Evolutionary conservation across 2,797 vertebrate genomes (phyloP), one percentile per base, ranked within the genome.

Genomic region (Falco cherrug): DNA sequence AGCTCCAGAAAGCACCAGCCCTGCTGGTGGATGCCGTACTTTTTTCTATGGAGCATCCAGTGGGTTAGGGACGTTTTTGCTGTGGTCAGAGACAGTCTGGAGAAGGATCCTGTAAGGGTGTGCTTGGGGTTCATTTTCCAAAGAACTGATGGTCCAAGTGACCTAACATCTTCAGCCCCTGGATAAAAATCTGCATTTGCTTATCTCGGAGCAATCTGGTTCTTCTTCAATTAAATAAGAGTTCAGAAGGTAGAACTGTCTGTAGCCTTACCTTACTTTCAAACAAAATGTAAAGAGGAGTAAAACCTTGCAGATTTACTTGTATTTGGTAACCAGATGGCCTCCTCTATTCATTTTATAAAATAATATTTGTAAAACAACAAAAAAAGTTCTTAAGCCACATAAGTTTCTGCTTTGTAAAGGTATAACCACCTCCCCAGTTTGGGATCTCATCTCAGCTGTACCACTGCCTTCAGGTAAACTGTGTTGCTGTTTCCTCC

Each of bases 1-100:
- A 0, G 0, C 37, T 26, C 2, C 56, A 28, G 26, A 86, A 71
- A 63, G 39, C 12, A 28, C 15, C 20, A n/a, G 0, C 26, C 4
- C 3, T 64, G n/a, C 68, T 85, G 31, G 10, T 54, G 47, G 11
- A 21, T 47, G 22, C 11, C 15, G 64, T 60, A 1, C 17, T 17
- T 64, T 64, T 53, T 67, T 6, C 43, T 51, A 0, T 76, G 74
- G 48, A 77, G 6, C 28, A 35, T 56, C 47, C 69, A 64, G 11
- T 35, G 41, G 37, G 43, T 25, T 25, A 71, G 28, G 6, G 8
- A 47, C 6, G 37, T 80, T 43, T 50, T 79, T 84, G 20, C 5
- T 51, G 31, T 60, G 19, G 17, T 56, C 39, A 51, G 63, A 47
- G 45, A 9, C 26, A 67, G 20, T 29, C 41, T 41, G 33, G 39